phyloP scores from a whole-genome alignment of 2,797 vertebrate species.

The Coregonus suidteri region DNA sequence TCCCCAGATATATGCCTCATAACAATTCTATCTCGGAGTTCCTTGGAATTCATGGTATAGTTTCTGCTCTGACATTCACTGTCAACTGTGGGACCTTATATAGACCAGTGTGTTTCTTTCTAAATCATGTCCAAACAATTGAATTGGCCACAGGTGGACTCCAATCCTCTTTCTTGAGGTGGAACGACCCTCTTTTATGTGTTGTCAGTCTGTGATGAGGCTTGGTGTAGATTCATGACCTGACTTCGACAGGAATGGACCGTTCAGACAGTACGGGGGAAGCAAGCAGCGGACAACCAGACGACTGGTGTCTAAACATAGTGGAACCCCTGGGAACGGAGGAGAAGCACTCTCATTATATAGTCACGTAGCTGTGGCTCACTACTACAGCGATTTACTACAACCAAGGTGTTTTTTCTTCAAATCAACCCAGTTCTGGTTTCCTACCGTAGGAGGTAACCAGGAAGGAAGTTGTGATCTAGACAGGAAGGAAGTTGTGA shows the following conservation, averaged over 20 bases:
- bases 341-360: background rate
- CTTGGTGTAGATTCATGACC: background rate
- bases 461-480: background rate
- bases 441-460: background rate
- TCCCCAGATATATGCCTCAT: too few species aligned
- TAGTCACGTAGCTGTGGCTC: background rate
- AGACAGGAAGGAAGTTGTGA: background rate
- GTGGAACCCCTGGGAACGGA: background rate
- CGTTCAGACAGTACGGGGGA: background rate
- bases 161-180: too few species aligned
- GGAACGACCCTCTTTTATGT: background rate
- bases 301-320: background rate
- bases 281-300: background rate
- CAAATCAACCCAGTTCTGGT: background rate
- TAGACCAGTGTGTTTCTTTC: too few species aligned
- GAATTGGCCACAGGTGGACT: too few species aligned
- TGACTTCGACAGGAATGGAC: background rate
- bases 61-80: too few species aligned
- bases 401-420: background rate
- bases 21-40: too few species aligned
- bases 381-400: background rate
- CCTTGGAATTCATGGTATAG: too few species aligned
- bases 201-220: background rate
- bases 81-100: too few species aligned
- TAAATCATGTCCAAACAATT: too few species aligned